Conservation (phyloP, 2,888 invertebrate species). For the Hartigia nigra region DNA sequence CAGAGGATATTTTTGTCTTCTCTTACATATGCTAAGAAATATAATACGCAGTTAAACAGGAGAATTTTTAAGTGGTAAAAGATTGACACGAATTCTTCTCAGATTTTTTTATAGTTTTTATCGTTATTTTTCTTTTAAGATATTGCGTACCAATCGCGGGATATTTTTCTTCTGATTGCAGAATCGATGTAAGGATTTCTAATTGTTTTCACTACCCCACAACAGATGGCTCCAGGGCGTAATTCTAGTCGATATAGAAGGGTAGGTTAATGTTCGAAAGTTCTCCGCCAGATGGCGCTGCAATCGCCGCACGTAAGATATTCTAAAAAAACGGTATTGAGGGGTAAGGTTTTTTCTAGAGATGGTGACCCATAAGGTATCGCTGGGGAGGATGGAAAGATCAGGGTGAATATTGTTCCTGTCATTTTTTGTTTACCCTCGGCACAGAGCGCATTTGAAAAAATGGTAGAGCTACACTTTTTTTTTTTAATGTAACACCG, state of each 20-base stretch:
- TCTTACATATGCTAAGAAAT: neutral
- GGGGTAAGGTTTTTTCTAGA: neutral
- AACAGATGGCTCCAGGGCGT: neutral
- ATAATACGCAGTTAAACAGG: neutral
- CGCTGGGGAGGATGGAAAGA: neutral
- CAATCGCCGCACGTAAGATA: neutral
- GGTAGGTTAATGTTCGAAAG: neutral
- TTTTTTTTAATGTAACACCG: neutral
- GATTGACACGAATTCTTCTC: neutral
- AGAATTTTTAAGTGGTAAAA: neutral
- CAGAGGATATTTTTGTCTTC: neutral
- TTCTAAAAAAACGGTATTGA: neutral
- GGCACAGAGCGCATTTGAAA: neutral
- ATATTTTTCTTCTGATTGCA: neutral
- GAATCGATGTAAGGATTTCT: neutral
- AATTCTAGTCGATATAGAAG: constrained; percentile 2
- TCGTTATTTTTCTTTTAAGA: no score
- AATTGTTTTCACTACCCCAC: constrained; percentile 2
- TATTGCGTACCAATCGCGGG: neutral
- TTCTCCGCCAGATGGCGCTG: neutral
- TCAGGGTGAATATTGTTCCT: neutral
- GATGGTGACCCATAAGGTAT: neutral
- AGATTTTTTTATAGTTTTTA: neutral
- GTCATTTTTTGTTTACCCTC: neutral
- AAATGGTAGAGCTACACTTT: neutral